A percentile compares a stretch with the other conserved stretches of the same genome.
Conservation (phyloP, 2,113 vertebrate genomes). For the Ibidorhyncha struthersii region DNA sequence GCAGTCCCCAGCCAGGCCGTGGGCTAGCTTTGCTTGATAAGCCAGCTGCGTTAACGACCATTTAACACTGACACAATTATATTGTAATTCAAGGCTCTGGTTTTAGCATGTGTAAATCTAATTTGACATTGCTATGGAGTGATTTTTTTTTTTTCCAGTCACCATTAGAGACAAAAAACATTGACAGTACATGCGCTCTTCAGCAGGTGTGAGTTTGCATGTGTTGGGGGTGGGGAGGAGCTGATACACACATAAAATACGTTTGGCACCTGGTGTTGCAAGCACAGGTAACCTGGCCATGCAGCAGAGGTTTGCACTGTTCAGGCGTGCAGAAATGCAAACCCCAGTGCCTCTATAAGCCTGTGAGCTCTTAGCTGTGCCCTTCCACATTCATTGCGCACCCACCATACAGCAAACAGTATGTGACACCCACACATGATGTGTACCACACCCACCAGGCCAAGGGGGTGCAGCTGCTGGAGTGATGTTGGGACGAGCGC, state of each 20-base stretch:
- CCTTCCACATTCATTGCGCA: neutral
- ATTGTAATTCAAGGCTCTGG: neutral
- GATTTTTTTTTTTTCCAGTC: neutral
- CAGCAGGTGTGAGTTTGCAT: fast-evolving
- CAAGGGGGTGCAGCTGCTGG: neutral
- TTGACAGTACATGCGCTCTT: fast-evolving
- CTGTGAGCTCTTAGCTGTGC: too few relatives aligned
- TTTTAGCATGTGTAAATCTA: neutral
- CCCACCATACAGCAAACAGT: fast-evolving
- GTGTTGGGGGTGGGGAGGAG: neutral
- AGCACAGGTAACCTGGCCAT: neutral
- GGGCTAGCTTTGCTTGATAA: neutral
- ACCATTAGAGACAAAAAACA: neutral
- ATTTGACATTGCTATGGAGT: fast-evolving
- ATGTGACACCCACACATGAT: too few relatives aligned
- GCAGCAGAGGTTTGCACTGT: neutral
- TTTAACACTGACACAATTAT: fast-evolving
- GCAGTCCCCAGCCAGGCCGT: neutral
- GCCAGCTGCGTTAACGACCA: fast-evolving
- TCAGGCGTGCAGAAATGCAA: neutral
- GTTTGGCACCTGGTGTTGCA: neutral
- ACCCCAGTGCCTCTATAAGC: neutral
- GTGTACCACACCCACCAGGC: neutral
- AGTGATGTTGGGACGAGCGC: fast-evolving
- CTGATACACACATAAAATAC: neutral